phyloP scores from a whole-genome alignment of 2,888 invertebrate species.

The Melanargia galathea region DNA sequence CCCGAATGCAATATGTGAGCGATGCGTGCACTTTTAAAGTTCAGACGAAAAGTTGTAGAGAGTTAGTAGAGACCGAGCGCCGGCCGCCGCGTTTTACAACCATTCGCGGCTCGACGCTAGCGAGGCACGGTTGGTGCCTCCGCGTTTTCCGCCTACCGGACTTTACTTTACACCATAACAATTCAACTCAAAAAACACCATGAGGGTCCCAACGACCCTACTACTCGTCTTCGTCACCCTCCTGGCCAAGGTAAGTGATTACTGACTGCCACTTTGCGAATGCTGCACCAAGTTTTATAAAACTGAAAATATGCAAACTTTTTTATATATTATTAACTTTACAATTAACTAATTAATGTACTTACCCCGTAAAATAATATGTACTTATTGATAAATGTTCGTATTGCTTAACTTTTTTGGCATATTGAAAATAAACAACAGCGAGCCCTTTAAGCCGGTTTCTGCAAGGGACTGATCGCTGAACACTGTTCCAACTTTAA shows the following conservation, averaged over 20 bases:
- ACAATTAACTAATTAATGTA: not conserved
- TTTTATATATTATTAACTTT: slow-evolving; percentile 21
- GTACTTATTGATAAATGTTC: slow-evolving; percentile 19
- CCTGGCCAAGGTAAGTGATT: slow-evolving; percentile 48
- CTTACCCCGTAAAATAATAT: not conserved
- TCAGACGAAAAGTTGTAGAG: slow-evolving; percentile 53
- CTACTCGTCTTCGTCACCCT: slow-evolving; percentile 54
- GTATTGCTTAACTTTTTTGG: slow-evolving; percentile 29
- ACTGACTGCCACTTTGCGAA: slow-evolving; percentile 34
- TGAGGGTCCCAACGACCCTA: slow-evolving; percentile 64
- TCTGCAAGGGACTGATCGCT: slow-evolving; percentile 34
- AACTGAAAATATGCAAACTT: slow-evolving; percentile 36
- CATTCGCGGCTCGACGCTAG: slow-evolving; percentile 72
- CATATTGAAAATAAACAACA: slow-evolving; percentile 33
- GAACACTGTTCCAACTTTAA: slow-evolving; percentile 34
- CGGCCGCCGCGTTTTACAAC: slow-evolving; percentile 43
- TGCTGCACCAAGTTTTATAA: slow-evolving; percentile 16
- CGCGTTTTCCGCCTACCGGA: slow-evolving; percentile 55
- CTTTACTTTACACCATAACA: slow-evolving; percentile 61
- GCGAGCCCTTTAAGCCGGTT: slow-evolving; percentile 39
- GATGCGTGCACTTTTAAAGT: slow-evolving; percentile 48
- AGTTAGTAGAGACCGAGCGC: slow-evolving; percentile 38
- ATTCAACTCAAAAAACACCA: slow-evolving; percentile 43
- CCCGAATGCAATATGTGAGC: slow-evolving; percentile 45
- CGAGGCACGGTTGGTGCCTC: slow-evolving; percentile 66